A percentile compares a stretch with the other conserved stretches of the same genome.
Evolutionary conservation across 1,140 invertebrate genomes (phyloP).

Genomic region (Drosophila virilis): DNA sequence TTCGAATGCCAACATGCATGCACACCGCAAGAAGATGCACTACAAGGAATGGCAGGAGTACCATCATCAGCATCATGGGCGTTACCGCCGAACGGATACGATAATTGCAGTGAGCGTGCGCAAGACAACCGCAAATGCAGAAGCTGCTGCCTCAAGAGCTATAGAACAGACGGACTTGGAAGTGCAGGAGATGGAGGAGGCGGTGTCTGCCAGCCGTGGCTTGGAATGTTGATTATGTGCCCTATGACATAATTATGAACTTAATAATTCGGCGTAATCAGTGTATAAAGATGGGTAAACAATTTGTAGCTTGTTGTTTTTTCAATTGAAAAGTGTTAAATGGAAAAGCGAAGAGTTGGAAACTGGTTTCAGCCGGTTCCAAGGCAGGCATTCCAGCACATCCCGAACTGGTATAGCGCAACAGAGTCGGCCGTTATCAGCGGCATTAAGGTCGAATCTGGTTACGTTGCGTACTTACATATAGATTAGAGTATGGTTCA

Average conservation of each 20-base stretch:
- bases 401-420: conserved; percentile 21
- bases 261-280: conserved; percentile 37
- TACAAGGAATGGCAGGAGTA: conserved; percentile 76
- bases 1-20: conserved; percentile 80
- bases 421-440: conserved; percentile 56
- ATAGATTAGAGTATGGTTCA: conserved; percentile 69
- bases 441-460: conserved; percentile 68
- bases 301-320: conserved; percentile 44
- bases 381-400: conserved; percentile 27
- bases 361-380: conserved; percentile 49
- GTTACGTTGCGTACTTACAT: conserved; percentile 44
- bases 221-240: conserved; percentile 38
- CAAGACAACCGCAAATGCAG: conserved; percentile 60
- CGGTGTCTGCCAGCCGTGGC: neutral
- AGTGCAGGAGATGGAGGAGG: neutral
- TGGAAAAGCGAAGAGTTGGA: conserved; percentile 5
- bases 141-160: neutral
- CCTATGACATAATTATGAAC: conserved; percentile 19
- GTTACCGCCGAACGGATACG: conserved; percentile 44
- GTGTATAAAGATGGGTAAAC: conserved; percentile 40
- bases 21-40: conserved; percentile 78
- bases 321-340: conserved; percentile 56
- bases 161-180: conserved; percentile 3
- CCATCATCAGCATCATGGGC: conserved; percentile 35
- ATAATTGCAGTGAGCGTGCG: conserved; percentile 64